Percentiles rank a stretch among this genome's conserved stretches.
Evolutionary conservation across 2,113 vertebrate species (phyloP).

Genomic region (Pluvialis apricaria): DNA sequence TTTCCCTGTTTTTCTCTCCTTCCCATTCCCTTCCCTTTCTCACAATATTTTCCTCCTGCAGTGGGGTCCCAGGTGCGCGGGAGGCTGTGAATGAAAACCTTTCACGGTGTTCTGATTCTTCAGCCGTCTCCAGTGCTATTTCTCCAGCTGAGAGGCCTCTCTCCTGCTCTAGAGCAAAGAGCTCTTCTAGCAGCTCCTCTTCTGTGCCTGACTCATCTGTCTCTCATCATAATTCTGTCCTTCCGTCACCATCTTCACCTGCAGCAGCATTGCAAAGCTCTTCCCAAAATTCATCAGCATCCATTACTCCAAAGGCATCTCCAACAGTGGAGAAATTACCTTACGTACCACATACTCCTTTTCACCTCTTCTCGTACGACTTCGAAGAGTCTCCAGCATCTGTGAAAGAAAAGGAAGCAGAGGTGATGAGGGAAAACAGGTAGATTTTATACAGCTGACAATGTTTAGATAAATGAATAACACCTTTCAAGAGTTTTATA

Average conservation of each 20-base stretch:
- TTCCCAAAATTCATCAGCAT: slow-evolving; percentile 66
- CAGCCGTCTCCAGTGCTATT: slow-evolving; percentile 11
- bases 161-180: background rate
- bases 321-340: slow-evolving; percentile 79
- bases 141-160: slow-evolving; percentile 36
- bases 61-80: background rate
- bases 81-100: background rate
- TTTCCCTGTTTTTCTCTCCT: background rate
- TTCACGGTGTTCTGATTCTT: slow-evolving; percentile 14
- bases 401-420: slow-evolving; percentile 72
- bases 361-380: slow-evolving; percentile 91
- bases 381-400: slow-evolving; percentile 78
- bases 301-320: slow-evolving; percentile 71
- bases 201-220: slow-evolving; percentile 50
- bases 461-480: background rate
- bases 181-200: background rate
- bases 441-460: slow-evolving; percentile 60
- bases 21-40: background rate
- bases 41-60: slow-evolving; percentile 34
- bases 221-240: slow-evolving; percentile 29
- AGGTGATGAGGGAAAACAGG: slow-evolving; percentile 78
- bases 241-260: slow-evolving; percentile 52
- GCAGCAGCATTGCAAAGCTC: background rate
- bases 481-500: background rate
- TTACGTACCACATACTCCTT: slow-evolving; percentile 89